These are phyloP conservation scores for Heteromyza rotundicornis DNA, from an alignment of 2,888 invertebrate species.

Conservation along the genomic window DNA sequence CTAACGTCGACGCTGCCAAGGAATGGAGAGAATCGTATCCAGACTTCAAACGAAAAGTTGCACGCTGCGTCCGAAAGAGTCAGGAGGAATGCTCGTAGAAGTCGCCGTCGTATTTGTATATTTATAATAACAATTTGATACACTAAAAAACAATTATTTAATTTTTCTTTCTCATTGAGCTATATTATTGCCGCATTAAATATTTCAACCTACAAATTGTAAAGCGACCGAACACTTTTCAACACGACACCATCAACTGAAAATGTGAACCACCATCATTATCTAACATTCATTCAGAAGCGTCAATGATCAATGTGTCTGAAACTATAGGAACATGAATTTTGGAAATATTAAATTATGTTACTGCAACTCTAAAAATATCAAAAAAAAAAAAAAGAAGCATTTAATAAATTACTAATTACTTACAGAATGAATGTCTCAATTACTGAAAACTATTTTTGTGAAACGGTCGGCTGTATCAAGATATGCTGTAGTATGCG, in stretches of 20 bases:
- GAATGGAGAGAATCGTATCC: constrained; percentile 97
- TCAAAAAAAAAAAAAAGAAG: constrained; percentile 18
- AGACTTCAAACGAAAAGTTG: constrained; percentile 98
- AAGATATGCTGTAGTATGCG: no score
- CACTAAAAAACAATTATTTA: constrained; percentile 40
- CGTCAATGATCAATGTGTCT: constrained; percentile 8
- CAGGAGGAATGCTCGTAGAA: constrained; percentile 95
- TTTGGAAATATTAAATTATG: constrained; percentile 14
- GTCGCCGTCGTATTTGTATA: constrained; percentile 53
- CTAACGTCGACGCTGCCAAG: constrained; percentile 99
- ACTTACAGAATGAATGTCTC: constrained; percentile 2
- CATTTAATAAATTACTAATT: constrained; percentile 25
- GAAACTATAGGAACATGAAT: not conserved
- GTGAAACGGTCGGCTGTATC: not conserved
- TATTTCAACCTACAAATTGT: constrained; percentile 8
- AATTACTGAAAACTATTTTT: not conserved
- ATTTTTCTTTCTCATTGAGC: constrained; percentile 19
- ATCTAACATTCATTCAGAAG: not conserved
- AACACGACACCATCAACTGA: not conserved
- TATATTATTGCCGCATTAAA: constrained; percentile 9
- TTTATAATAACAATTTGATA: constrained; percentile 57
- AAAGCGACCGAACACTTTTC: constrained; percentile 9
- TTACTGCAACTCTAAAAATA: constrained; percentile 16
- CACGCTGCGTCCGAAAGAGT: constrained; percentile 97
- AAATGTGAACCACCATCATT: not conserved